Conservation (phyloP, 2,797 vertebrate genomes). For the Gallirallus australis region DNA sequence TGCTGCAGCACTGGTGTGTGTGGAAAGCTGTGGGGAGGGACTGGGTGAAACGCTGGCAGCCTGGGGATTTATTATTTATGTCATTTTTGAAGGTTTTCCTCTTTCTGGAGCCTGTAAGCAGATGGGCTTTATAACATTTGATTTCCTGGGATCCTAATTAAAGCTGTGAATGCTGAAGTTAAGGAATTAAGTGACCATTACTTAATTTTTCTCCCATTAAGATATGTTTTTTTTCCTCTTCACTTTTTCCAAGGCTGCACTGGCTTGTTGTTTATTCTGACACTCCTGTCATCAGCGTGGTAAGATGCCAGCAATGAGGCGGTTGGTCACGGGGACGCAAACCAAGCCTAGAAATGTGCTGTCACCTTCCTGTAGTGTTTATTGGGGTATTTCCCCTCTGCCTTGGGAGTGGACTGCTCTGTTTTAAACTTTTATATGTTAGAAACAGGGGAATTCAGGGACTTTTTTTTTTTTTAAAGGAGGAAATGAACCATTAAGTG, state of each 20-base stretch:
- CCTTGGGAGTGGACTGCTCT: not conserved
- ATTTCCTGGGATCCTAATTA: conserved; percentile 41
- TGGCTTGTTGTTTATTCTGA: not conserved
- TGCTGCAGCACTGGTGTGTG: not conserved
- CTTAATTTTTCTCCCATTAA: conserved; percentile 29
- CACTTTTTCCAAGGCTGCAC: not conserved
- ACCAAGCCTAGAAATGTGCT: not conserved
- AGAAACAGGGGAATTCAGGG: not conserved
- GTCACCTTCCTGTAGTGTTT: not conserved
- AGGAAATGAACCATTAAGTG: not conserved
- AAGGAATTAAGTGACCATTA: conserved; percentile 46
- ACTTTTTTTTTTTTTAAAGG: not conserved
- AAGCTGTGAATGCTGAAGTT: conserved; percentile 18
- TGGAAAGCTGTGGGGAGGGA: conserved; percentile 5
- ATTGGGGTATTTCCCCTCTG: not conserved
- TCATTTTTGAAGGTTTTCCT: conserved; percentile 25
- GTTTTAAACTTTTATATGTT: not conserved
- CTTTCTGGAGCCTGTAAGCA: conserved; percentile 3
- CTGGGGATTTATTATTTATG: conserved; percentile 30
- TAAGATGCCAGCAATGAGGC: not conserved
- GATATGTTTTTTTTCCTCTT: not conserved
- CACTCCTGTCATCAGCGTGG: not conserved
- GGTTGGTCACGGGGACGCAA: not conserved
- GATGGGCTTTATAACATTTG: not conserved
- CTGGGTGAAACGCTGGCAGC: not conserved